Evolutionary conservation across 2,113 vertebrate genomes (phyloP).

Genomic region (Bubo blakistoni): DNA sequence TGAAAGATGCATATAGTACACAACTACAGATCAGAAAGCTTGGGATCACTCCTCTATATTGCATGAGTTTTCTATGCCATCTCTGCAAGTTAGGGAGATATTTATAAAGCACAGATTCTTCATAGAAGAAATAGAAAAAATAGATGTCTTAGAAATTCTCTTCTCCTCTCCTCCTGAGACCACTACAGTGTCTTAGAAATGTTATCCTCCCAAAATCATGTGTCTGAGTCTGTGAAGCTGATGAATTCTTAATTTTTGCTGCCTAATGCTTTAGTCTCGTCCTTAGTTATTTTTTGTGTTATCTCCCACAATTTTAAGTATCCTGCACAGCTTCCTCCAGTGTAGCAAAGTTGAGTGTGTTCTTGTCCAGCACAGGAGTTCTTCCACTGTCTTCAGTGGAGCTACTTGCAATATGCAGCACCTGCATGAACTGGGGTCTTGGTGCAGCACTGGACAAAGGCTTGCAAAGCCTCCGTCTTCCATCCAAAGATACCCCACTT

Average conservation of each 20-base stretch:
- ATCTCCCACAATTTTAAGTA: not conserved
- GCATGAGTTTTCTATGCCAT: not conserved
- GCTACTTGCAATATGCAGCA: not conserved
- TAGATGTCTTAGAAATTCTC: not conserved
- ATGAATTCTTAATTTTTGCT: not conserved
- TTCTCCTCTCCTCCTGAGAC: not conserved
- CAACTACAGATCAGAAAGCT: not conserved
- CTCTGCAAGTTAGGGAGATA: not conserved
- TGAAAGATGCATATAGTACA: not conserved
- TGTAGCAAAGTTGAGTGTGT: not conserved
- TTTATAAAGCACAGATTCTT: not conserved
- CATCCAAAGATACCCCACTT: not conserved
- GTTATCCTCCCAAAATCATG: not conserved
- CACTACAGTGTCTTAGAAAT: not conserved
- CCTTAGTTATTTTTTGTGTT: not conserved
- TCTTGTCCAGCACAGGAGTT: not conserved
- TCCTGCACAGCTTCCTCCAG: not conserved
- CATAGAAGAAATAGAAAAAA: not conserved
- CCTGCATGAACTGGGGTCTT: not conserved
- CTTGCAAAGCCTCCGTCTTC: not conserved
- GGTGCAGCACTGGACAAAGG: not conserved
- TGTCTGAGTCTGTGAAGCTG: not conserved
- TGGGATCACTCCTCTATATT: not conserved
- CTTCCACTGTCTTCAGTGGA: not conserved
- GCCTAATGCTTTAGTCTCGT: not conserved